These are phyloP conservation scores for Pygathrix nemaeus DNA, from an alignment of 2,113 vertebrate species.

Conservation along the genomic window DNA sequence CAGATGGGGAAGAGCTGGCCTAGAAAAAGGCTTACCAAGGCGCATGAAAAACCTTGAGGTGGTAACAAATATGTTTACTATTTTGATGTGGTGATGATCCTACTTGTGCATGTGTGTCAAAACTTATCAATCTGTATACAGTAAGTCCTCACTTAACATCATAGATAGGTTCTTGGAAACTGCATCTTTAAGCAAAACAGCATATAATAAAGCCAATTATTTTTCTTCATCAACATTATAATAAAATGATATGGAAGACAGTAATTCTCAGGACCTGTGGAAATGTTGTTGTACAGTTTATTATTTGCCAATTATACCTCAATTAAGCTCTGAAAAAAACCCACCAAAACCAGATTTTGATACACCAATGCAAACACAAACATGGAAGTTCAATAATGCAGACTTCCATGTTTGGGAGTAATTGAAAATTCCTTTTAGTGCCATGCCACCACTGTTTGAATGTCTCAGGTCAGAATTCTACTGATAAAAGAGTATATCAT, in stretches of 20 bases:
- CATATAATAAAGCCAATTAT: neutral
- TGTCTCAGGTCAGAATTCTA: no score
- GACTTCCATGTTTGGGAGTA: neutral
- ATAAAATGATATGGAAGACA: neutral
- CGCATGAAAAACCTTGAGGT: neutral
- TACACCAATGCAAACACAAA: neutral
- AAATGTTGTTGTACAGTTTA: neutral
- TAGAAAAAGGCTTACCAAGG: neutral
- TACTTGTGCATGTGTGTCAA: neutral
- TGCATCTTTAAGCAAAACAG: neutral
- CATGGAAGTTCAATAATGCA: neutral
- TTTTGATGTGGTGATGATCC: neutral
- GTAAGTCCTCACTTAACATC: neutral
- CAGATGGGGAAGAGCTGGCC: neutral
- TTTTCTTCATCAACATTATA: neutral
- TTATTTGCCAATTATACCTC: neutral
- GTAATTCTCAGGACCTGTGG: neutral
- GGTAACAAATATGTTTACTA: fast-evolving
- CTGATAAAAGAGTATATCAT: neutral
- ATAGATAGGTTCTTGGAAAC: neutral
- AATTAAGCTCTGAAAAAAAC: neutral
- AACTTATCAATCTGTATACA: neutral
- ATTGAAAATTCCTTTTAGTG: neutral
- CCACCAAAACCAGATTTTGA: neutral
- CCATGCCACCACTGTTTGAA: neutral